A percentile compares a stretch with the other conserved stretches of the same genome.
Evolutionary conservation across 1,140 invertebrate genomes (phyloP).

Genomic region (Tetraneura akinire): DNA sequence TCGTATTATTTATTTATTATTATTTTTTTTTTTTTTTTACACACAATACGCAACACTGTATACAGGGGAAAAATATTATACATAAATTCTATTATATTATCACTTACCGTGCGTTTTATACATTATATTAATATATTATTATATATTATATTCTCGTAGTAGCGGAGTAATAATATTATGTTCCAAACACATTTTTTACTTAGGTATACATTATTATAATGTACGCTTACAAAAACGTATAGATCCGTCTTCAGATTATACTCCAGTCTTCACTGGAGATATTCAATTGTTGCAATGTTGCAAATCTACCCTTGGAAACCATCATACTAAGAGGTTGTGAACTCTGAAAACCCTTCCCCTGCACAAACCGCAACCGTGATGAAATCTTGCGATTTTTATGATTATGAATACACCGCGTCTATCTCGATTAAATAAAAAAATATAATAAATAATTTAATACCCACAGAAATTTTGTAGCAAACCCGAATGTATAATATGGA

Average conservation of each 20-base stretch:
- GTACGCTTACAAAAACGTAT: background rate
- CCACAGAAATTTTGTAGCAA: background rate
- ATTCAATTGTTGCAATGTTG: background rate
- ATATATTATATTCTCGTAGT: too few species aligned
- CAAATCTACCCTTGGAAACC: background rate
- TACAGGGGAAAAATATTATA: too few species aligned
- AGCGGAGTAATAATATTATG: too few species aligned
- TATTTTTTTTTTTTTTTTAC: too few species aligned
- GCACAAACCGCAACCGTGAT: background rate
- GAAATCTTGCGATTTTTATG: background rate
- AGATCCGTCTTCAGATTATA: background rate
- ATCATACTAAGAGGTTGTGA: constrained; percentile 18
- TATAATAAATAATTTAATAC: background rate
- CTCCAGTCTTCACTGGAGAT: background rate
- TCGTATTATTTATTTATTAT: too few species aligned
- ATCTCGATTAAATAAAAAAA: background rate
- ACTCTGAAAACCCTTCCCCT: background rate
- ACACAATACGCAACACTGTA: too few species aligned
- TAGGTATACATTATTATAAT: background rate
- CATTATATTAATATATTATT: too few species aligned
- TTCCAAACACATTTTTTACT: background rate
- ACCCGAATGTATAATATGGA: background rate
- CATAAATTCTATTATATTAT: too few species aligned
- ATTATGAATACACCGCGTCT: background rate
- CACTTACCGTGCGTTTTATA: too few species aligned